Conservation (phyloP, 2,888 invertebrate genomes). For the Drosophila anceps region DNA sequence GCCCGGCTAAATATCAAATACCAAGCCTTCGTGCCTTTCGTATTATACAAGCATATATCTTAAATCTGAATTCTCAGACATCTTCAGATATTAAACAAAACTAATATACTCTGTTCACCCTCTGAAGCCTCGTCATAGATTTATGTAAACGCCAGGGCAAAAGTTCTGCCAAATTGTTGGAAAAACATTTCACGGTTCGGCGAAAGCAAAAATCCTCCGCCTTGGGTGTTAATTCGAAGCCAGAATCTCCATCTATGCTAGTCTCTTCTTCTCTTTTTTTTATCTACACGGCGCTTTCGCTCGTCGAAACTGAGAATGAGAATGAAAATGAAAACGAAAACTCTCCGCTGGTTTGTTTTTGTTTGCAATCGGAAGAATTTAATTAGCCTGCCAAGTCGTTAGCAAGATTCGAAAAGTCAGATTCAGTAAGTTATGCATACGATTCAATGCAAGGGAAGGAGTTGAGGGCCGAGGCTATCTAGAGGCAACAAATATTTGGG, state of each 20-base stretch:
- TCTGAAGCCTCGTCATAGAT: conserved; percentile 35
- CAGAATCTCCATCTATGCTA: conserved; percentile 45
- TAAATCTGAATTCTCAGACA: not conserved
- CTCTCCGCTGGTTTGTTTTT: conserved; percentile 48
- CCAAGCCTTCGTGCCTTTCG: no score
- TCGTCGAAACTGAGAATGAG: conserved; percentile 1
- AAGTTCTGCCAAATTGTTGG: conserved; percentile 66
- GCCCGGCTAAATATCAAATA: no score
- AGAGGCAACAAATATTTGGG: conserved; percentile 25
- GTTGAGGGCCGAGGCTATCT: conserved; percentile 11
- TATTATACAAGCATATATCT: no score
- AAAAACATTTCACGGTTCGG: conserved; percentile 71
- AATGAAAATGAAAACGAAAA: conserved; percentile 35
- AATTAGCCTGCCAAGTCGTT: conserved; percentile 76
- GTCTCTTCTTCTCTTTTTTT: conserved; percentile 8
- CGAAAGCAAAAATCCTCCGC: conserved; percentile 52
- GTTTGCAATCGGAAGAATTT: conserved; percentile 71
- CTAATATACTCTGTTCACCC: not conserved
- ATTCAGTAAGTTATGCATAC: conserved; percentile 64
- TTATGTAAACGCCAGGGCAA: conserved; percentile 50
- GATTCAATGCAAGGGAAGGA: conserved; percentile 25
- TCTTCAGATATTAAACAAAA: not conserved
- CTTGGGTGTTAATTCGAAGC: conserved; percentile 73
- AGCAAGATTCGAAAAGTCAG: conserved; percentile 70
- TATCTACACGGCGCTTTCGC: conserved; percentile 30